Base-by-base conservation (phyloP, 2,888 invertebrate species). In the Harmothoe impar region DNA sequence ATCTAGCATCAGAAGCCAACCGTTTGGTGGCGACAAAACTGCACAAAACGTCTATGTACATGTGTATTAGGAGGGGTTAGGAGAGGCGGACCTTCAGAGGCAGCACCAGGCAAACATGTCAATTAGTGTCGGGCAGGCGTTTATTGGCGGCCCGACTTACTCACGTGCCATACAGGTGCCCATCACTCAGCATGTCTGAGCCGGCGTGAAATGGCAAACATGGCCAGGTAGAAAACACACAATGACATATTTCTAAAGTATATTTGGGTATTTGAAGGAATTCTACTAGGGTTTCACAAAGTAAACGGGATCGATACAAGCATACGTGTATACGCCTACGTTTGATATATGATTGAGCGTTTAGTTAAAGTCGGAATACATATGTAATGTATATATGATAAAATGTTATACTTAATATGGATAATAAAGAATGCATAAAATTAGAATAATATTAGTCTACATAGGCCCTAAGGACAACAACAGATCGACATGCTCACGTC, bases 181-280 rank as follows among this genome's bases (percentile, higher is more conserved):
- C 31, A 29, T 72, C 72, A 72, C 72, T 72, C 31, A 29, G 72
- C 72, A 29, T 72, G 72, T 29, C 72, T 72, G 72, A 72, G 72
- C 72, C 72, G n/a, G 31, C 5, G 72, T 72, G 72, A 72, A 72
- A 15, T n/a, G 72, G 72, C 72, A 72, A 72, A 72, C 25, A 72
- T 25, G 31, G 15, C 25, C 31, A 7, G 25, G 72, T 62, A 62
- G 1, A 12, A 20, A n/a, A 62, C 62, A 62, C 20, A n/a, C 25
- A 20, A 62, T 12, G 62, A n/a, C 62, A 62, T n/a, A 62, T n/a
- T n/a, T 20, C 20, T n/a, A 15, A 5, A n/a, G 20, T 3, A 62
- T 62, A n/a, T 15, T 20, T 62, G 62, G n/a, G 23, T 62, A n/a
- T 62, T n/a, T 62, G 62, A n/a, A n/a, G 15, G 62, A 43, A 43